Evolutionary conservation across 35 echinoderm and acorn worm species (phyloP).

Genomic region (Patiria miniata): DNA sequence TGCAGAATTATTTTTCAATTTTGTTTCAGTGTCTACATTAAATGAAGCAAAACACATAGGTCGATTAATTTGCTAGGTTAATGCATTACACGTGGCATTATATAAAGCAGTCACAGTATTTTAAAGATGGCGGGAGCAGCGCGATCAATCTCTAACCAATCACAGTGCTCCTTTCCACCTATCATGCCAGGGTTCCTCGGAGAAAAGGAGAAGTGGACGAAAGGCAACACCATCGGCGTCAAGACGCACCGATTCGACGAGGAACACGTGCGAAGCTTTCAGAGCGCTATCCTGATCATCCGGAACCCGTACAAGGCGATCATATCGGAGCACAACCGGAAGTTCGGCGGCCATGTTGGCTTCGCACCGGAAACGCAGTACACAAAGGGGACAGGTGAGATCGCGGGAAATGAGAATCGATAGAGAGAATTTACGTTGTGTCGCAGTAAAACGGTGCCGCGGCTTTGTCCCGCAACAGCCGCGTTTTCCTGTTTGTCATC

Average conservation of each 20-base stretch:
- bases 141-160: too few relatives aligned
- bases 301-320: conserved; percentile 97
- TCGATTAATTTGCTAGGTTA: too few relatives aligned
- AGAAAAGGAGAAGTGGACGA: conserved; percentile 84
- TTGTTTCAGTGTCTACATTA: neutral
- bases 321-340: conserved; percentile 92
- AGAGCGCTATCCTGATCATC: conserved; percentile 74
- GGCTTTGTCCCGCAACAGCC: neutral
- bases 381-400: conserved; percentile 88
- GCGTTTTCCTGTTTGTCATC: neutral
- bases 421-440: neutral
- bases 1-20: neutral
- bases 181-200: conserved; percentile 75
- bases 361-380: conserved; percentile 83
- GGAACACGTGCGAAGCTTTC: conserved; percentile 69
- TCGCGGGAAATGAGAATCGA: neutral
- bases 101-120: neutral
- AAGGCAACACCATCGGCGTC: conserved; percentile 76
- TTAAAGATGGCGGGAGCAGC: neutral
- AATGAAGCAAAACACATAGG: too few relatives aligned
- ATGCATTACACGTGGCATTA: too few relatives aligned
- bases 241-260: conserved; percentile 86
- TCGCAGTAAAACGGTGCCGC: neutral
- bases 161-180: too few relatives aligned
- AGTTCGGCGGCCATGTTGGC: conserved; percentile 94